phyloP scores from a whole-genome alignment of 2,797 vertebrate genomes.

The Enteromius anoplus region DNA sequence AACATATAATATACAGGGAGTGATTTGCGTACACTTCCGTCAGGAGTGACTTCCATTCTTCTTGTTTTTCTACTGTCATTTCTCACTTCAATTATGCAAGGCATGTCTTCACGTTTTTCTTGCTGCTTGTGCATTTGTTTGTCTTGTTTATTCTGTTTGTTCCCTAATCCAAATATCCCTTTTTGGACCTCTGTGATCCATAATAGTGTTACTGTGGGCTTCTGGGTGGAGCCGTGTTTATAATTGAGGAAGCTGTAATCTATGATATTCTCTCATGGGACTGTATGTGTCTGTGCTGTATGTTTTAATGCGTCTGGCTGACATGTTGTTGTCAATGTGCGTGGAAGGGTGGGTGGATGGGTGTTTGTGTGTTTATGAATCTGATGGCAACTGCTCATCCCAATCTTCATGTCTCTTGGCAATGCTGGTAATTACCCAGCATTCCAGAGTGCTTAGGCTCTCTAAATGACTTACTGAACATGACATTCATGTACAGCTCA shows the following conservation, averaged over 20 bases:
- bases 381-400: constrained; percentile 19
- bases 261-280: constrained; percentile 9
- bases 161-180: not conserved
- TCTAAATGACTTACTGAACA: constrained; percentile 39
- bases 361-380: constrained; percentile 7
- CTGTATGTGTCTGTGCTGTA: not conserved
- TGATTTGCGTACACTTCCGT: constrained; percentile 38
- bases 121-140: constrained; percentile 37
- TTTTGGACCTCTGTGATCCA: not conserved
- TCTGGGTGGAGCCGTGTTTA: constrained; percentile 29
- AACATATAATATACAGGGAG: not conserved
- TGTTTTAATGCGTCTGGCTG: not conserved
- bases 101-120: constrained; percentile 19
- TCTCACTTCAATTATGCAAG: not conserved
- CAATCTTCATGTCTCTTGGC: not conserved
- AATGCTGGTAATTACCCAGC: constrained; percentile 40
- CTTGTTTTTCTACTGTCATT: not conserved
- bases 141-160: constrained; percentile 46
- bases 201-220: not conserved
- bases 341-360: not conserved
- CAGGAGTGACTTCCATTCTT: constrained; percentile 37
- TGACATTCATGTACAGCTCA: constrained; percentile 31
- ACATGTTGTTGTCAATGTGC: constrained; percentile 14
- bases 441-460: constrained; percentile 26
- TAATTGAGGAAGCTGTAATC: constrained; percentile 7